Evolutionary conservation across 2,888 invertebrate genomes (phyloP), one percentile per base, ranked within the genome.

Genomic region (Microplitis deprimator): DNA sequence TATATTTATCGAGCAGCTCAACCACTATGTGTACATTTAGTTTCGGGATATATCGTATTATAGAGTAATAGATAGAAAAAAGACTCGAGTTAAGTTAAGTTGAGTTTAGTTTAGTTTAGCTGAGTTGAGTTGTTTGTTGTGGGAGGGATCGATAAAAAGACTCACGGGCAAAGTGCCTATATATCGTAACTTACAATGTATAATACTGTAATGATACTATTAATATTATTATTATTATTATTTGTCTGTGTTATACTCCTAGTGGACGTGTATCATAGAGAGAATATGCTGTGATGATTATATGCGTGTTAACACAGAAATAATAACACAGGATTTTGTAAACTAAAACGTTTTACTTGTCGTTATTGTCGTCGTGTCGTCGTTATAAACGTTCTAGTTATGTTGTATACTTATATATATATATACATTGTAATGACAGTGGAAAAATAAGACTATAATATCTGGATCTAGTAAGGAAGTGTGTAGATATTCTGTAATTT

Each of bases 271-370:
- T 73, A 50, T 20, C 50, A 67, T 65, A 73, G 50, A 59, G 39
- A 64, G 29, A 29, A 29, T 29, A 73, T 73, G 64, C 73, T 73
- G 73, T 73, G 73, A 73, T 73, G 73, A 72, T 72, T 73, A 50
- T 73, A 73, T 50, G 67, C 50, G 60, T 59, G 65, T 16, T 38
- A 29, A 29, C 29, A 29, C 29, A 29, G 29, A 29, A 29, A 29
- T 29, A 29, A 29, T 29, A 29, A 71, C 71, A 71, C 59, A n/a
- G 50, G 20, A 65, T 40, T 7, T 6, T 73, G 7, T 73, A 59
- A 41, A 59, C 59, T n/a, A 73, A 67, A 65, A 39, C 41, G 65
- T 65, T 29, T 50, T 50, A 41, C 59, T 65, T 20, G 41, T 59
- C 17, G 65, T 41, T 67, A 41, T 41, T 67, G 65, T 61, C 64